Percentiles rank a stretch among this genome's conserved stretches.
Evolutionary conservation across 2,113 vertebrate species (phyloP).

Genomic region (Catagonus wagneri): DNA sequence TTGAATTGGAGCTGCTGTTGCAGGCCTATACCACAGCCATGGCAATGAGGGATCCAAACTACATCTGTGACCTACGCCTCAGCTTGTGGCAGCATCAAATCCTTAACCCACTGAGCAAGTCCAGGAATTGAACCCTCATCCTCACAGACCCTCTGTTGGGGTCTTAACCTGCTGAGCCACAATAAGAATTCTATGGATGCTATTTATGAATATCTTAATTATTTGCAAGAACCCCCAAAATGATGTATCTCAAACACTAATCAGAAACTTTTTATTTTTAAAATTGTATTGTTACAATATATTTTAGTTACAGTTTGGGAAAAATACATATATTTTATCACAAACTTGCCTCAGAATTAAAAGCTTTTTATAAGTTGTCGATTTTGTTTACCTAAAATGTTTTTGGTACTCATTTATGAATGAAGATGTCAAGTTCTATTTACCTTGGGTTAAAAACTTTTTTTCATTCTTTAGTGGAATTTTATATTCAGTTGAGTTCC

Average conservation of each 20-base stretch:
- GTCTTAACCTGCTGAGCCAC: too few species aligned
- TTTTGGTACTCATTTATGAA: constrained; percentile 15
- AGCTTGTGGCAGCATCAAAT: too few species aligned
- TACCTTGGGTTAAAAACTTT: neutral
- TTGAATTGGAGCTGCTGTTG: too few species aligned
- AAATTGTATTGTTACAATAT: neutral
- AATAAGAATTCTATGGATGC: neutral
- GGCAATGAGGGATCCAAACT: too few species aligned
- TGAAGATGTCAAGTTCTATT: constrained; percentile 58
- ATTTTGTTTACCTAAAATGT: constrained; percentile 52
- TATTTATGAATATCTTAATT: constrained; percentile 7
- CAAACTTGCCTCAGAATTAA: neutral
- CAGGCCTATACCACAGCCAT: too few species aligned
- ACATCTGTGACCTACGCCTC: too few species aligned
- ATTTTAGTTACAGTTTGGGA: constrained; percentile 20
- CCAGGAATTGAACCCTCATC: too few species aligned
- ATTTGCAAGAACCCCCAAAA: neutral
- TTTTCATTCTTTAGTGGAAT: constrained; percentile 44
- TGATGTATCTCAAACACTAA: neutral
- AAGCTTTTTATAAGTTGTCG: constrained; percentile 13
- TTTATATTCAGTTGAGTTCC: constrained; percentile 41
- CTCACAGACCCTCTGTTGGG: too few species aligned
- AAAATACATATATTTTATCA: neutral
- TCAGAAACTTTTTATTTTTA: constrained; percentile 26
- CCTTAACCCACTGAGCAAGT: too few species aligned